Base-by-base conservation (phyloP, 2,888 invertebrate genomes). In the Euplexia lucipara region DNA sequence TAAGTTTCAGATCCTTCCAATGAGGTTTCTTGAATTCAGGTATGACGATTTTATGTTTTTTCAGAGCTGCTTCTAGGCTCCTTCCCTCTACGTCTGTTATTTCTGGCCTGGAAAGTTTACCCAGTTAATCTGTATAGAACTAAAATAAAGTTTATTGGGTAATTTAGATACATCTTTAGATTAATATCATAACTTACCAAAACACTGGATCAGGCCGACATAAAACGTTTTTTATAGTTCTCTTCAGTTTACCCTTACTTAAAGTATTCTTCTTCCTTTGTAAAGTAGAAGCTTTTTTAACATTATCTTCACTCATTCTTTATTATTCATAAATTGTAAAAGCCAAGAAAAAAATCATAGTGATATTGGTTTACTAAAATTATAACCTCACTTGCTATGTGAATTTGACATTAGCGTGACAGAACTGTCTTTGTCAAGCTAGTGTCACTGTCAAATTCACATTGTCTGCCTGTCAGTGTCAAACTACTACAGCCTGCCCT, bases 211-310 rank as follows among this genome's bases (percentile, higher is more conserved):
- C 93, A 2, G 94, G 92, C n/a, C 93, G 86, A 73, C 93, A 92
- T 45, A 95, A 70, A 20, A 94, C 87, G 81, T 95, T 95, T 88
- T 92, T 94, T 12, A 95, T 88, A 18, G 91, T 93, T 88, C 92
- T 94, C 82, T 93, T 93, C 12, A 95, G 71, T 85, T 95, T 94
- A n/a, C 91, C 90, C 79, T 93, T 95, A 58, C 82, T 90, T 2
- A 92, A 85, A 18, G 84, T 78, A 47, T 73, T 82, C 83, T 92
- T 93, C 70, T 91, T 93, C 61, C 86, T 90, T 75, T 83, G 87
- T 59, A 92, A 81, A 34, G 88, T 90, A 47, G 84, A 72, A 35
- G 91, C 92, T 79, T 89, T 88, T 88, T 90, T 91, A 39, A 37
- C 26, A 14, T 20, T 44, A 22, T 6, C 12, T 34, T 45, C 49